Percentiles rank a stretch among this genome's conserved stretches.
Evolutionary conservation across 1,140 invertebrate genomes (phyloP).

Genomic region (Drosophila subobscura): DNA sequence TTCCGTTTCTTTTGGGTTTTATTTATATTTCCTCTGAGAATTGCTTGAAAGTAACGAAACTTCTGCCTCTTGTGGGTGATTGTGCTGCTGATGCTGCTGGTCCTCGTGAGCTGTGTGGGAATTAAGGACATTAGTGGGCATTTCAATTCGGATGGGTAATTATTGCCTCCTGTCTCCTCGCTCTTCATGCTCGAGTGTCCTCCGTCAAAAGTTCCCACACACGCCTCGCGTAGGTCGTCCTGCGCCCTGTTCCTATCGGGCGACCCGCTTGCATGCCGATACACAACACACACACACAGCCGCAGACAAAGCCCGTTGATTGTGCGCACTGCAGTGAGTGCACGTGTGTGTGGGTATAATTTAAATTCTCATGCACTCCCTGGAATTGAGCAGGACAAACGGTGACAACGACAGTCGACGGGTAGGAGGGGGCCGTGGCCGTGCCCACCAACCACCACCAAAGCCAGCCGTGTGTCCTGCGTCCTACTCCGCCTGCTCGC

Average conservation of each 20-base stretch:
- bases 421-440: conserved; percentile 40
- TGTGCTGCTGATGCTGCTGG: too few relatives aligned
- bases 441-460: conserved; percentile 45
- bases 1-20: not conserved
- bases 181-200: conserved; percentile 76
- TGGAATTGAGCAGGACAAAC: conserved; percentile 7
- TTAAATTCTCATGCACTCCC: conserved; percentile 77
- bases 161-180: conserved; percentile 49
- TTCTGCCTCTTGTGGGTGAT: conserved; percentile 28
- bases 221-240: conserved; percentile 33
- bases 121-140: conserved; percentile 53
- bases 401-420: too few relatives aligned
- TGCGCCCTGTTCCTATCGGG: not conserved
- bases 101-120: conserved; percentile 43
- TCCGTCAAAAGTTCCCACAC: conserved; percentile 72
- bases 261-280: conserved; percentile 56
- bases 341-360: conserved; percentile 67
- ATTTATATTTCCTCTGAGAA: conserved; percentile 8
- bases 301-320: conserved; percentile 58
- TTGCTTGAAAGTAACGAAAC: not conserved
- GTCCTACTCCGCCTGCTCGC: conserved; percentile 70
- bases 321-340: conserved; percentile 38
- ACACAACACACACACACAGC: conserved; percentile 42
- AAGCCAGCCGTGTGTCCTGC: conserved; percentile 44
- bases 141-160: conserved; percentile 49